Evolutionary conservation across 2,113 vertebrate species (phyloP), one percentile per base, ranked within the genome.

Genomic region (Crypturellus undulatus): DNA sequence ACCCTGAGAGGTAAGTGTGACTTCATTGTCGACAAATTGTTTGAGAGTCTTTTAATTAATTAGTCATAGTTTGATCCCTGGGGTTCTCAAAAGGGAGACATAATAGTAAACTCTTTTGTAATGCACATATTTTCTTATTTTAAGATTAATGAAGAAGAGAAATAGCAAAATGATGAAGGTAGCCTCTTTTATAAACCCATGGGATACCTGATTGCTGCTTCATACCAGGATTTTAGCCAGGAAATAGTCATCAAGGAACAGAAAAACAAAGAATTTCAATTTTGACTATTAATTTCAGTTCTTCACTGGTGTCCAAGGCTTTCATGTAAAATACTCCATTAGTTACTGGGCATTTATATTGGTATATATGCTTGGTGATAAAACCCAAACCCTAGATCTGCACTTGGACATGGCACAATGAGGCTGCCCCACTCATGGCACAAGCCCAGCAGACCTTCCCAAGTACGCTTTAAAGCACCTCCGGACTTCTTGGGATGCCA

Each of bases 331-430:
- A 51, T 6, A 76, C 22, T 79, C 12, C 34, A 6, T 51, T n/a
- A 43, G 4, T 25, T 34, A 58, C 36, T 73, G 63, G 28, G 24
- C 30, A 59, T 54, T 67, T 58, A 12, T 58, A 26, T 58, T 82
- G 52, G 26, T 34, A 8, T 79, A 38, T 4, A 60, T 24, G 17
- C 9, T 64, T 51, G n/a, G 77, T 49, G 8, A 11, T 38, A 9
- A 0, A 4, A 49, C 59, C 7, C 52, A 51, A 28, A 19, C 11
- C 25, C 28, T 9, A 34, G 15, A n/a, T 20, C 26, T 54, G 70
- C 86, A n/a, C 10, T 63, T 40, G 75, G 26, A 28, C 65, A 4
- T 14, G 17, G 0, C 0, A 0, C 45, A 7, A 5, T 52, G 6
- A 17, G n/a, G 8, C 25, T 38, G 38, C n/a, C 0, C 9, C 25